A percentile compares a stretch with the other conserved stretches of the same genome.
Evolutionary conservation across 1,140 invertebrate species (phyloP).

Genomic region (Drosophila repletoides): DNA sequence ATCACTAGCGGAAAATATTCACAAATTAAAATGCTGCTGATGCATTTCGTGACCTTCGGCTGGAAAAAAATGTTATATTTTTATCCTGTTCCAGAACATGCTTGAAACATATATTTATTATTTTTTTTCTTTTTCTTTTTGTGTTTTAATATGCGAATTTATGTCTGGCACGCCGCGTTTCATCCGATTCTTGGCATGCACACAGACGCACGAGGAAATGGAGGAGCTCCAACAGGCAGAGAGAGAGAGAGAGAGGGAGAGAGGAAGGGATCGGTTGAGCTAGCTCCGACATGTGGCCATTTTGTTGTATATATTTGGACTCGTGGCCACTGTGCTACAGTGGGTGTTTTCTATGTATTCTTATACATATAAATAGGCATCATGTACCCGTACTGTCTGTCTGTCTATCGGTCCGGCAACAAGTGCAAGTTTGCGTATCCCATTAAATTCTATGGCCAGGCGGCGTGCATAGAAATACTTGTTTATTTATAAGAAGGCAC

Average conservation of each 20-base stretch:
- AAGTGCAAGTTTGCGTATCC: conserved; percentile 71
- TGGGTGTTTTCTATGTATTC: conserved; percentile 5
- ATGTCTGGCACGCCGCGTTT: conserved; percentile 44
- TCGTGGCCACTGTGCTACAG: conserved; percentile 1
- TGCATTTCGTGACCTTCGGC: conserved; percentile 34
- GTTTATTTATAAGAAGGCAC: conserved; percentile 63
- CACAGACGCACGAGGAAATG: not conserved
- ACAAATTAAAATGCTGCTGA: conserved; percentile 18
- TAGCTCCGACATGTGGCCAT: conserved; percentile 7
- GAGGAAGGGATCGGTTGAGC: conserved; percentile 1
- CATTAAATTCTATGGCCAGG: conserved; percentile 40
- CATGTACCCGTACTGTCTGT: conserved; percentile 12
- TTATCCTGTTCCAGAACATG: conserved; percentile 10
- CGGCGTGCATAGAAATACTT: conserved; percentile 34
- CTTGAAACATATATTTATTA: conserved; percentile 15
- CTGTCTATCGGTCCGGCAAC: conserved; percentile 25
- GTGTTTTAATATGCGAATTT: conserved; percentile 31
- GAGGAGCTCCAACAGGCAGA: no score
- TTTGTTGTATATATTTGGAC: conserved; percentile 1
- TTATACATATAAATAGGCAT: conserved; percentile 5
- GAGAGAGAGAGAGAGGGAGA: no score
- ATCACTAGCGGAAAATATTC: conserved; percentile 17
- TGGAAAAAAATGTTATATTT: conserved; percentile 1
- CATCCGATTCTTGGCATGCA: conserved; percentile 23
- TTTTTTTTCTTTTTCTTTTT: no score